phyloP scores from a whole-genome alignment of 30 jellyfish, hydroid and myxozoan genomes.

The Cassiopea andromeda region DNA sequence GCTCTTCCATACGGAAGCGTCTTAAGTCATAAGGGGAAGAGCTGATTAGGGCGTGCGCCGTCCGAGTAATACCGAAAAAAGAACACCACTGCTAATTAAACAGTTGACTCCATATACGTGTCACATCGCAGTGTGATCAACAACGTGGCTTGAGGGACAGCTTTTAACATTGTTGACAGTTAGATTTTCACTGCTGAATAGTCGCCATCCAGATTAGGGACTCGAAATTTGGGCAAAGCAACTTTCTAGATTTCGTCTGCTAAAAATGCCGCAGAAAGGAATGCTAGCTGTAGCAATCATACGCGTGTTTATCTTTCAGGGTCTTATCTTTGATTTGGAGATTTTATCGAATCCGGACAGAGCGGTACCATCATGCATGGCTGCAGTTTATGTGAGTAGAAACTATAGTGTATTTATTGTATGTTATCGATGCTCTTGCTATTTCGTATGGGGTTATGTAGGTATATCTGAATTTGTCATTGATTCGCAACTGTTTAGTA shows the following conservation, averaged over 20 bases:
- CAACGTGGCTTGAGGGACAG: neutral
- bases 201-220: neutral
- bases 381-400: constrained; percentile 25
- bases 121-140: neutral
- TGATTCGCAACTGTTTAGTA: too few relatives aligned
- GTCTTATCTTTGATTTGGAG: constrained; percentile 64
- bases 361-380: constrained; percentile 77
- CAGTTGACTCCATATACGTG: neutral
- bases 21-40: constrained; percentile 26
- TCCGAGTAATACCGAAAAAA: constrained; percentile 1
- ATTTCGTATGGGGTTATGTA: too few relatives aligned
- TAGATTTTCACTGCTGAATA: neutral
- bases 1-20: constrained; percentile 20
- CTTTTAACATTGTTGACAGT: neutral
- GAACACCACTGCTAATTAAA: neutral
- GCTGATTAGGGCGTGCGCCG: constrained; percentile 39
- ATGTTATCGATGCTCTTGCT: too few relatives aligned
- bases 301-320: constrained; percentile 66
- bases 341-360: constrained; percentile 42
- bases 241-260: neutral
- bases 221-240: neutral
- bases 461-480: too few relatives aligned
- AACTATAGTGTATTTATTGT: too few relatives aligned
- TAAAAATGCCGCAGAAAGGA: constrained; percentile 4
- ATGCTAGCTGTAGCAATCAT: constrained; percentile 5